Percentiles rank a stretch among this genome's conserved stretches.
phyloP scores from a whole-genome alignment of 2,113 vertebrate species.

The Sturnus vulgaris region DNA sequence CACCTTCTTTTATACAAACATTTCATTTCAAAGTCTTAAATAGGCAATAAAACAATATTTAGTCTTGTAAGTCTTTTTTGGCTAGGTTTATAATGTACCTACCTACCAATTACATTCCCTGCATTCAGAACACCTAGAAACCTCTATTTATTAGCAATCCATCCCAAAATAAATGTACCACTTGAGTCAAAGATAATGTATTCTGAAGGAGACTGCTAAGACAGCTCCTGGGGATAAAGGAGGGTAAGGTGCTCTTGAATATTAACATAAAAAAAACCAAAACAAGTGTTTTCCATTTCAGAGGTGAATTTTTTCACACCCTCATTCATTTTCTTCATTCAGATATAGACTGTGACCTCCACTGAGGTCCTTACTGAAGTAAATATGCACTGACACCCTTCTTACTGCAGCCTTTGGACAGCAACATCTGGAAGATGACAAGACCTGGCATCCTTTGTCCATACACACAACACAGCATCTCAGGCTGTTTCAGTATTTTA shows the following conservation, averaged over 20 bases:
- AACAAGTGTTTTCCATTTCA: background rate
- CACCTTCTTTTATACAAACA: background rate
- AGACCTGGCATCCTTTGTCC: background rate
- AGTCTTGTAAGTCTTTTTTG: background rate
- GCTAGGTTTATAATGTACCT: background rate
- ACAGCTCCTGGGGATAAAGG: background rate
- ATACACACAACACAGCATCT: background rate
- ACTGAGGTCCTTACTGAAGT: background rate
- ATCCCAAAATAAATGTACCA: background rate
- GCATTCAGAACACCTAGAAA: background rate
- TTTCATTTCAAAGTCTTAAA: background rate
- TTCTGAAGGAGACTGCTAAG: background rate
- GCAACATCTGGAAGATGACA: background rate
- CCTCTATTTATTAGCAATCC: background rate
- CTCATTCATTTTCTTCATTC: background rate
- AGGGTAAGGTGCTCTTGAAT: background rate
- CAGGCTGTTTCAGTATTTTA: background rate
- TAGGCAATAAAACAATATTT: slow-evolving; percentile 1
- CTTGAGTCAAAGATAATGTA: background rate
- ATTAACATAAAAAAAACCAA: background rate
- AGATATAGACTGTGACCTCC: background rate
- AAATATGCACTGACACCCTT: background rate
- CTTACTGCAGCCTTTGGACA: background rate
- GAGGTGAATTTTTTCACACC: background rate
- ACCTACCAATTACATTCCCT: background rate